Percentiles rank a stretch among this genome's conserved stretches.
Evolutionary conservation across 2,888 invertebrate species (phyloP).

Genomic region (Caradrina clavipalpis): DNA sequence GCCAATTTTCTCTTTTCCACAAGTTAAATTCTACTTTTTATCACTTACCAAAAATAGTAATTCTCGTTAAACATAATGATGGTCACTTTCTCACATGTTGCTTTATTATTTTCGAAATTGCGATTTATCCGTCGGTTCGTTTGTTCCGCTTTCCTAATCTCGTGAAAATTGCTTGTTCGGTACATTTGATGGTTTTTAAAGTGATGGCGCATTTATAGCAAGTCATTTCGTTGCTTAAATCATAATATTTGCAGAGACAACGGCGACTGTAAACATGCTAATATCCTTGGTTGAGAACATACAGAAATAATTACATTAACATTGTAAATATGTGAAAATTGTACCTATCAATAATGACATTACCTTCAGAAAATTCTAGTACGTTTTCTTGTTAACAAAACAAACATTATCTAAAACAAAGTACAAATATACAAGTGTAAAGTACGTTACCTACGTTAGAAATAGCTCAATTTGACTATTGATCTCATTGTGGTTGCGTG

Average conservation of each 20-base stretch:
- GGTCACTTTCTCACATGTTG: slow-evolving; percentile 58
- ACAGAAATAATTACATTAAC: too few relatives aligned
- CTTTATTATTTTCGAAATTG: slow-evolving; percentile 66
- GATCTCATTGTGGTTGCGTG: slow-evolving; percentile 59
- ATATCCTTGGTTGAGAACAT: too few relatives aligned
- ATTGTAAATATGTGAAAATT: too few relatives aligned
- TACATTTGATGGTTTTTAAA: slow-evolving; percentile 60
- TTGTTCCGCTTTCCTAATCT: slow-evolving; percentile 82
- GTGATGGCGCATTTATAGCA: slow-evolving; percentile 33
- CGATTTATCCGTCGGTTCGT: slow-evolving; percentile 68
- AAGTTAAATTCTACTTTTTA: background rate
- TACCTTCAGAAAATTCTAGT: too few relatives aligned
- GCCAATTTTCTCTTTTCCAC: background rate
- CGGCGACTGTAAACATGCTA: background rate
- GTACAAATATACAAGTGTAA: slow-evolving; percentile 14
- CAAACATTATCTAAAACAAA: slow-evolving; percentile 5
- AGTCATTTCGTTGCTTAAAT: slow-evolving; percentile 34
- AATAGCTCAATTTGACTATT: slow-evolving; percentile 62
- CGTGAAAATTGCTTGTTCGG: slow-evolving; percentile 68
- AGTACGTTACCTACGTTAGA: slow-evolving; percentile 39
- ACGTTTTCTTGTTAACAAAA: background rate
- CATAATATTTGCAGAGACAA: background rate
- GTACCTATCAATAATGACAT: too few relatives aligned
- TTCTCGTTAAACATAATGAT: slow-evolving; percentile 47
- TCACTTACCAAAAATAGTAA: slow-evolving; percentile 15